Percentiles rank a stretch among this genome's conserved stretches.
These are phyloP conservation scores for Watsonalla cultraria DNA, from an alignment of 2,888 invertebrate species.

Conservation along the genomic window DNA sequence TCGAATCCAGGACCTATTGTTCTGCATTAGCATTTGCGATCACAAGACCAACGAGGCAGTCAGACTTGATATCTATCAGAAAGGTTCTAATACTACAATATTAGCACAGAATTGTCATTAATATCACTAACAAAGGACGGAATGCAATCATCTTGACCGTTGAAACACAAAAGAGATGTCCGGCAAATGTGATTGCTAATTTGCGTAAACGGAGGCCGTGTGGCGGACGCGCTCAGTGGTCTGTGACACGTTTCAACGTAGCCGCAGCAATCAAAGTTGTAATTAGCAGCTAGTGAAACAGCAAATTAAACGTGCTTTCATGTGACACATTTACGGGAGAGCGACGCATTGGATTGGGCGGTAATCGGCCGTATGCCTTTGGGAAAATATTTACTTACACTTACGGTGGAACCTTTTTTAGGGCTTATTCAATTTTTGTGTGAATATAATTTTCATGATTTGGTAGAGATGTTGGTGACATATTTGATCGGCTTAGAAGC, in stretches of 20 bases:
- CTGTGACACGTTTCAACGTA: conserved; percentile 43
- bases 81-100: no score
- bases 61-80: no score
- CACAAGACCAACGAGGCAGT: no score
- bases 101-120: neutral
- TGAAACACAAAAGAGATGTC: conserved; percentile 7
- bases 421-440: no score
- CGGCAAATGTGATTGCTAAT: conserved; percentile 8
- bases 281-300: conserved; percentile 74
- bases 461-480: no score
- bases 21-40: no score
- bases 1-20: no score
- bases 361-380: conserved; percentile 1
- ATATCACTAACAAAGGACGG: neutral
- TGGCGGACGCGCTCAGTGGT: conserved; percentile 14
- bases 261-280: conserved; percentile 69
- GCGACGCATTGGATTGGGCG: conserved; percentile 5
- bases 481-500: no score
- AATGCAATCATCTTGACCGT: neutral
- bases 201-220: conserved; percentile 5
- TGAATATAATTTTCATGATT: no score
- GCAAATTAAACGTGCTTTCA: conserved; percentile 70
- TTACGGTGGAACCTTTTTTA: neutral
- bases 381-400: neutral
- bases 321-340: conserved; percentile 54